These are phyloP conservation scores for Ceramica pisi DNA, from an alignment of 2,888 invertebrate species.

Conservation along the genomic window DNA sequence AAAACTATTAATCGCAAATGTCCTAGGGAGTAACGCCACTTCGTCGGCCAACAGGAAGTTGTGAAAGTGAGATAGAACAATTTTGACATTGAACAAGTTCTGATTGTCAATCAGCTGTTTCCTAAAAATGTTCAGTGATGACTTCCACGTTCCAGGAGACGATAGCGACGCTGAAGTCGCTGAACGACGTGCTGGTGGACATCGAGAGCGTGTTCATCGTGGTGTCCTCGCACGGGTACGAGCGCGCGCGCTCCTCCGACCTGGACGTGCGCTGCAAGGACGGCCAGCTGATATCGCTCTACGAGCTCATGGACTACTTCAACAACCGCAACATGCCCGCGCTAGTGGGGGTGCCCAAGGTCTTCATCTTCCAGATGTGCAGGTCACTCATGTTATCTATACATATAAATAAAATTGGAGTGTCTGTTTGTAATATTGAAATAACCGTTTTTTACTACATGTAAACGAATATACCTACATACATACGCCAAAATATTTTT, in stretches of 20 bases:
- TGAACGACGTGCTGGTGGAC: conserved; percentile 78
- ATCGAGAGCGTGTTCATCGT: conserved; percentile 92
- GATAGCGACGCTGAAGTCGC: conserved; percentile 82
- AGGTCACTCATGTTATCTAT: too few relatives aligned
- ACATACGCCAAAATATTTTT: too few relatives aligned
- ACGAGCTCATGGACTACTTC: conserved; percentile 91
- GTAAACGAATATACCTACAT: too few relatives aligned
- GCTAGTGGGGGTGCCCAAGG: conserved; percentile 92
- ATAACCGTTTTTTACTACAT: too few relatives aligned
- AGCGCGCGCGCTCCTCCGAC: conserved; percentile 83
- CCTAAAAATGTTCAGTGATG: too few relatives aligned
- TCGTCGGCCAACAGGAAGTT: neutral
- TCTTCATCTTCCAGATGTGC: conserved; percentile 94
- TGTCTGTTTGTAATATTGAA: too few relatives aligned
- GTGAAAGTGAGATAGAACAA: neutral
- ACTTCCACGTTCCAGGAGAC: conserved; percentile 72
- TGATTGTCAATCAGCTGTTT: too few relatives aligned
- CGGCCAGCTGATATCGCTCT: conserved; percentile 86
- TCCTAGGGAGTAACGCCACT: too few relatives aligned
- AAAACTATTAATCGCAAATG: too few relatives aligned
- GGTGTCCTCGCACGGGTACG: conserved; percentile 93
- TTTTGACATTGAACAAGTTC: too few relatives aligned
- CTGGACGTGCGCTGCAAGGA: conserved; percentile 92
- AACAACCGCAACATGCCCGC: conserved; percentile 88
- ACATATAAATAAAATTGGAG: too few relatives aligned